Evolutionary conservation across 2,888 invertebrate species (phyloP), one percentile per base, ranked within the genome.

Genomic region (Automeris io): DNA sequence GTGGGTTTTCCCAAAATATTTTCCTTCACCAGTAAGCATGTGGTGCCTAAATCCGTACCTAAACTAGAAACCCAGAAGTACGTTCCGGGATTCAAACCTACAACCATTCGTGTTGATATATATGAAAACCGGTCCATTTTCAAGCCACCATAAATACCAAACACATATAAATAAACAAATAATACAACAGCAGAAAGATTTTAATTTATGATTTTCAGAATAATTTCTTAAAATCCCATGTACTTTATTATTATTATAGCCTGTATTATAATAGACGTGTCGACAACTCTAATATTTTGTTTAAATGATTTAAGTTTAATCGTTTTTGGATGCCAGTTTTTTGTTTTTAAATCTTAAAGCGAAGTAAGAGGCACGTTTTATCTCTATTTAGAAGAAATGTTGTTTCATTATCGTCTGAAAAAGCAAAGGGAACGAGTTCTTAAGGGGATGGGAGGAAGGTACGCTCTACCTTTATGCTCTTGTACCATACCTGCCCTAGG

Each of bases 401-500:
- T 74, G 63, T 77, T 78, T 77, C 74, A 72, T 78, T 79, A 76
- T 76, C 70, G 60, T 71, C 63, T 73, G 72, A 69, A 74, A 69
- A 64, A 61, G 69, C 51, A 61, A 62, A 78, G 73, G 74, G 77
- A 77, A 73, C 70, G 68, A 65, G 66, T 70, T 69, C 71, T 77
- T 58, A 55, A 70, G 57, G 46, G 47, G 39, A 41, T 35, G 46
- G 29, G 47, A 46, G 54, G 54, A 46, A 51, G 55, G 46, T 56
- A 51, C 46, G 46, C 37, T 48, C 55, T 80, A 83, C 85, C 82
- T 82, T 75, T 71, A 76, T 73, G 72, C 61, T 45, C 53, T 66
- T 71, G 76, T 74, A 70, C 49, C 65, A 54, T 82, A 81, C 83
- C 85, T 86, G 81, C 80, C 79, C 83, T 82, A 83, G 82, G 81